Evolutionary conservation across 2,888 invertebrate genomes (phyloP).

Genomic region (Yponomeuta plumbellus): DNA sequence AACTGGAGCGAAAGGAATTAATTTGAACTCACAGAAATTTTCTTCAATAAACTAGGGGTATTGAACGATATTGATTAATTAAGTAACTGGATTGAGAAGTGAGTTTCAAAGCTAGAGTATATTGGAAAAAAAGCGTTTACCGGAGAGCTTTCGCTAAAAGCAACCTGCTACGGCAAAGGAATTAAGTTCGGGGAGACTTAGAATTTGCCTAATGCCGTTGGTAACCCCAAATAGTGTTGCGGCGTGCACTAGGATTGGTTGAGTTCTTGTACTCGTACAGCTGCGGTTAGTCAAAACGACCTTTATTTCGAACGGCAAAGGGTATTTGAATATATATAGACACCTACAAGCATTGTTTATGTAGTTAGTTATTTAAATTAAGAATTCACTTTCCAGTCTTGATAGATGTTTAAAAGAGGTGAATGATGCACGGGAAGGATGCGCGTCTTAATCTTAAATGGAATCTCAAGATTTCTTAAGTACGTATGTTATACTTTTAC

Average conservation of each 20-base stretch:
- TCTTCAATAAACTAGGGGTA: background rate
- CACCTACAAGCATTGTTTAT: too few relatives aligned
- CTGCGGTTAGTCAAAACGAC: background rate
- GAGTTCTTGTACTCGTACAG: background rate
- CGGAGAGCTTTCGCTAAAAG: background rate
- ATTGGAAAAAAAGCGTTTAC: background rate
- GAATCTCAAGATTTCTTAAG: too few relatives aligned
- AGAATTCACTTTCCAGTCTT: too few relatives aligned
- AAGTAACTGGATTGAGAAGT: background rate
- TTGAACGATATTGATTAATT: background rate
- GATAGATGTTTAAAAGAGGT: too few relatives aligned
- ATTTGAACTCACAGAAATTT: background rate
- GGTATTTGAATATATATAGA: background rate
- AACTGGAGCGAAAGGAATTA: background rate
- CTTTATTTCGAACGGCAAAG: background rate
- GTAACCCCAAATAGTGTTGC: background rate
- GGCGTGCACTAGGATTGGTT: background rate
- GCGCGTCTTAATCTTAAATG: too few relatives aligned
- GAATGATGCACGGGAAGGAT: too few relatives aligned
- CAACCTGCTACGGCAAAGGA: background rate
- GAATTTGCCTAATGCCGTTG: slow-evolving; percentile 10
- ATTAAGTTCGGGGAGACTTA: slow-evolving; percentile 7
- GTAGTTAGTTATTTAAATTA: background rate
- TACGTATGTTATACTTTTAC: too few relatives aligned
- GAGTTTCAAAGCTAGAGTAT: background rate